Base-by-base conservation (phyloP, 2,888 invertebrate species). In the Chelonus formosanus region DNA sequence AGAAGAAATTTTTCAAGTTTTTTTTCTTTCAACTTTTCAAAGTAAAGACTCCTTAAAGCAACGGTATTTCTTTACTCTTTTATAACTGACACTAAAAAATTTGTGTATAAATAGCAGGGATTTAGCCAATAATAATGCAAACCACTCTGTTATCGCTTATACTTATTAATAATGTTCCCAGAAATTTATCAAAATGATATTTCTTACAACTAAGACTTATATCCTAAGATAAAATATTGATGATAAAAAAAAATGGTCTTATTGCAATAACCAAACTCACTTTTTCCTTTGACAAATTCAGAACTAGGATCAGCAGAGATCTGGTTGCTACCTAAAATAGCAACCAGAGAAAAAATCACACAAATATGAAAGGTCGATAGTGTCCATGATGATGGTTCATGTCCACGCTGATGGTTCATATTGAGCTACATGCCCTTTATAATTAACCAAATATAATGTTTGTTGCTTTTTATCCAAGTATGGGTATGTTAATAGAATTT, bases 211-310 rank as follows among this genome's bases (percentile, higher is more conserved):
- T 20, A 20, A 20, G 20, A 20, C 20, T 20, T 20, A 20, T 20
- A 20, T 20, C 20, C 20, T 20, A 20, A 20, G 20, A 67, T 67
- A 70, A 62, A 66, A 62, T 71, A 65, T 68, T 64, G 40, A 63
- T 52, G 48, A 60, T 63, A 20, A 8, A 57, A n/a, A 43, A 10
- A 43, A 5, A 32, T 45, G 67, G 57, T 44, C 52, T 3, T 52
- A 40, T 32, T 52, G 43, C 5, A 1, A 47, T 43, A 5, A 3
- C 32, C 3, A 32, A 70, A 90, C 91, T 91, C 89, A 91, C 91
- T 91, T 85, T 91, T 92, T 84, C 91, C 91, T 85, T 91, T 91
- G 83, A 91, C 91, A 83, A 91, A 91, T 83, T 91, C 91, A 75
- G 90, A 90, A 76, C 87, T 80, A 72, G 80, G 77, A 64, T 84